A percentile compares a stretch with the other conserved stretches of the same genome.
Evolutionary conservation across 2,113 vertebrate species (phyloP).

Genomic region (Engystomops pustulosus): DNA sequence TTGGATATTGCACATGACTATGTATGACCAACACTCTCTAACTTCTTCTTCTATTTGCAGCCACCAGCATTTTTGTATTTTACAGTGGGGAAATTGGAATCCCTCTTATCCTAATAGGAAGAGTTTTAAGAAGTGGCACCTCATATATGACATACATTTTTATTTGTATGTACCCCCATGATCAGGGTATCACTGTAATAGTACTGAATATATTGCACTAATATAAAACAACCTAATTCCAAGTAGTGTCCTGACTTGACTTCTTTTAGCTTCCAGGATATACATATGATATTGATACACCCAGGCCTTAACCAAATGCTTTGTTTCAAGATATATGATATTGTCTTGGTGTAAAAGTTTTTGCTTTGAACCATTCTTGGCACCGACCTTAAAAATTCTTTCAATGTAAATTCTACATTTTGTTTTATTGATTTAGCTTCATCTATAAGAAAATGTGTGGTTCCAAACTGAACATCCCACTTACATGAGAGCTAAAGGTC

Average conservation of each 20-base stretch:
- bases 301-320: slow-evolving; percentile 17
- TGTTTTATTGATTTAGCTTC: slow-evolving; percentile 7
- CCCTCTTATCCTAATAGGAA: no score
- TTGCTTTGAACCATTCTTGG: no score
- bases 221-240: slow-evolving; percentile 29
- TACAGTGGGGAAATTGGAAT: no score
- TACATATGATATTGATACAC: slow-evolving; percentile 56
- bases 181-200: background rate
- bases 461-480: background rate
- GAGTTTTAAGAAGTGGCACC: no score
- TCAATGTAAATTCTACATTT: slow-evolving; percentile 30
- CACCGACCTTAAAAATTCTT: no score
- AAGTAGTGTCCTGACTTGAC: slow-evolving; percentile 46
- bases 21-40: no score
- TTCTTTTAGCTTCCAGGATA: slow-evolving; percentile 41
- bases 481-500: no score
- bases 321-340: slow-evolving; percentile 47
- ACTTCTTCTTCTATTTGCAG: no score
- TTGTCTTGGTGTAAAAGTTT: slow-evolving; percentile 13
- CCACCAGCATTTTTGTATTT: no score
- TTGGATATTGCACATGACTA: no score
- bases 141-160: no score
- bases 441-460: background rate
- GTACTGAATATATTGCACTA: slow-evolving; percentile 25
- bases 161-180: background rate